Evolutionary conservation across 2,888 invertebrate species (phyloP), one percentile per base, ranked within the genome.

Genomic region (Melanotus villosus): DNA sequence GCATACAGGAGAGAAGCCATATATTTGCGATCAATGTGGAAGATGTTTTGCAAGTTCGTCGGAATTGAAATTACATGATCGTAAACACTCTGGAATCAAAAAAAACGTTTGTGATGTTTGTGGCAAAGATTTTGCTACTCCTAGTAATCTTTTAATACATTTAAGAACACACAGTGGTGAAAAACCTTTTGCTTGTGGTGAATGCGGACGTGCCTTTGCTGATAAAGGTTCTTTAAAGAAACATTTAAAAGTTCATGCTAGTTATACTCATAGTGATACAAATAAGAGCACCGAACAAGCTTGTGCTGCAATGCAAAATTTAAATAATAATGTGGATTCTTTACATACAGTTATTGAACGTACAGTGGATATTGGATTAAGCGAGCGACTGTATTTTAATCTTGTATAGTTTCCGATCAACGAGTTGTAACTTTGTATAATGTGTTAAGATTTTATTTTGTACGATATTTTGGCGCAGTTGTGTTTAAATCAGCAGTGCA

Each of bases 151-250:
- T 14, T 60, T 77, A 5, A 74, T 80, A 2, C 82, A 82, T 58
- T 71, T 73, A 12, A 73, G 81, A 32, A 77, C 77, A 1, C 82
- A 82, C 43, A 80, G 78, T 16, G 82, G 81, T 0, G 81, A 80
- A 63, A 78, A 77, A 34, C 81, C 80, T 0, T 81, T 76, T 67
- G 47, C 65, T 30, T 81, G 81, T 69, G 52, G 26, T 0, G 47
- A 67, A 1, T 79, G 79, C 60, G 64, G 59, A 3, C 71, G 71
- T 45, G 65, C 69, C 5, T 79, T 78, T 64, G 68, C 76, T 10
- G 76, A 78, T 65, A 78, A 78, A 63, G 73, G 79, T 26, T 74
- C 76, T 0, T 60, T 79, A 12, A 78, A 76, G 57, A 80, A 79
- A 62, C 79, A 80, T 60, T 36, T 47, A 1, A 74, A 73, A 60